Base-by-base conservation (phyloP, 2,113 vertebrate species). In the Varanus salvator region DNA sequence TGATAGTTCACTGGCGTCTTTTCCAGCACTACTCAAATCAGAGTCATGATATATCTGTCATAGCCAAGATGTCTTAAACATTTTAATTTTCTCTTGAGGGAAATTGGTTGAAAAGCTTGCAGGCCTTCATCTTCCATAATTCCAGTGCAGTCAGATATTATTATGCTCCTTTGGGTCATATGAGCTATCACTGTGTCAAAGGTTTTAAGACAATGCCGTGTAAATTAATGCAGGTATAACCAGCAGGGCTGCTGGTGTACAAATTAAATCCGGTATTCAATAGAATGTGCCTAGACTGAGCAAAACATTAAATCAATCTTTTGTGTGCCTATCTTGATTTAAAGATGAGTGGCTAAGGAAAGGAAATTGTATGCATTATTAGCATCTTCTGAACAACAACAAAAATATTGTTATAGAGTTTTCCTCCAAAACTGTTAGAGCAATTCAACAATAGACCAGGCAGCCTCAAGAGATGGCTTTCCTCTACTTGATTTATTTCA, bases 291-390 rank as follows among this genome's bases (percentile, higher is more conserved):
- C 85, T 93, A 89, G 81, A 84, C 54, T 93, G 89, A 93, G 80
- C 86, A 83, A 95, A 94, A 92, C 52, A 94, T 84, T 94, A 94
- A 96, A 95, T 96, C 84, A 96, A 94, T 95, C 88, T 90, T 95
- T 83, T 95, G n/a, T 91, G 84, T 52, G 89, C 91, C 93, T 75
- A 57, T 94, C 96, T 90, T 93, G 90, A 85, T 86, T 94, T 96
- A 90, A 91, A 91, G 66, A 72, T n/a, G 17, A 12, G 88, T 93
- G 92, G 85, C 91, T 91, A 92, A 90, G 80, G 74, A 84, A 80
- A 95, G 52, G 90, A 91, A 82, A 85, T 86, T 84, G 68, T 54
- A 50, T 94, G 83, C 71, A 92, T 90, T 94, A 94, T 94, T 94
- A 90, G 87, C 78, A 78, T 87, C 85, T 83, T 84, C 9, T 90